Conservation (phyloP, 2,113 vertebrate species). For the Hystrix cristata region DNA sequence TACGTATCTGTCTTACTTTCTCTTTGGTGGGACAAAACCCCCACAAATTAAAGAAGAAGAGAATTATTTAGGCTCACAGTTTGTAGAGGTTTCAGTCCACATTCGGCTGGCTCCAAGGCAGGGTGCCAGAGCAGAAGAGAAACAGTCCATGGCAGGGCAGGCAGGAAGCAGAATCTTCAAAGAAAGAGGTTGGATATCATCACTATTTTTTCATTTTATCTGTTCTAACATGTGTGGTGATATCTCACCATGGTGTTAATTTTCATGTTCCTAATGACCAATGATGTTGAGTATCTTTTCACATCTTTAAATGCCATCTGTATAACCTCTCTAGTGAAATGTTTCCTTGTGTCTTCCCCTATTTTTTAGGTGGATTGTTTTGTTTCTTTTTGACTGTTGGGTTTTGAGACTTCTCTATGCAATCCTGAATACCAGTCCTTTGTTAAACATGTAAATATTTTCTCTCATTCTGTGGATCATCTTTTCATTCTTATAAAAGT, state of each 20-base stretch:
- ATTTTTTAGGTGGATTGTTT: background rate
- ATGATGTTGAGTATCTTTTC: background rate
- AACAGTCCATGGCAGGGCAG: background rate
- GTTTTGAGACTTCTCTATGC: background rate
- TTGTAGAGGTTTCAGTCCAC: background rate
- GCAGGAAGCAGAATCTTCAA: background rate
- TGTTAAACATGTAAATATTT: background rate
- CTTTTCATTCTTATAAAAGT: background rate
- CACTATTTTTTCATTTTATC: background rate
- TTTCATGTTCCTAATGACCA: background rate
- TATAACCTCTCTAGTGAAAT: background rate
- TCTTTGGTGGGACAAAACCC: background rate
- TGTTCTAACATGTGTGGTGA: background rate
- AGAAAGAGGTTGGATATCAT: background rate
- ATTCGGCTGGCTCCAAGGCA: background rate
- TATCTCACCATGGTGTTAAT: accelerated
- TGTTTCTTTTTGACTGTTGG: background rate
- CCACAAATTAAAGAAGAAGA: background rate
- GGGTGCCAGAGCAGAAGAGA: background rate
- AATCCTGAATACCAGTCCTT: background rate
- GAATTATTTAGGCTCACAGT: background rate
- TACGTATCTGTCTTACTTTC: background rate
- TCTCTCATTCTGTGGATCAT: background rate
- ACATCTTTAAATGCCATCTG: background rate
- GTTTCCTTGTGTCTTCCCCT: background rate